A percentile compares a stretch with the other conserved stretches of the same genome.
Conservation (phyloP, 2,113 vertebrate genomes). For the Istiophorus platypterus region DNA sequence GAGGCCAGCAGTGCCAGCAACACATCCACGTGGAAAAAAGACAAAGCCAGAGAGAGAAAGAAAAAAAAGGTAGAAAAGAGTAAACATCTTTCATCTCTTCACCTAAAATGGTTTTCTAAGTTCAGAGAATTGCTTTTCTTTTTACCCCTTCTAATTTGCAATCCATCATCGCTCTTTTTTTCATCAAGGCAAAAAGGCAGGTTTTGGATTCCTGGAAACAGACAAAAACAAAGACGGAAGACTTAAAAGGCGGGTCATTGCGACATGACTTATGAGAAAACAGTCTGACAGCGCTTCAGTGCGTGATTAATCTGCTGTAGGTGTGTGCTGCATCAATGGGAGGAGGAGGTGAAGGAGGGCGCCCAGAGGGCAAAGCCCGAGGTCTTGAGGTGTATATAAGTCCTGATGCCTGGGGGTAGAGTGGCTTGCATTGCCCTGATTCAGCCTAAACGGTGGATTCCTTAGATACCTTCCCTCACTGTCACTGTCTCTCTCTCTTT, state of each 20-base stretch:
- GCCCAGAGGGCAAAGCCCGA: slow-evolving; percentile 18
- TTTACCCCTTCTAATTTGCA: slow-evolving; percentile 30
- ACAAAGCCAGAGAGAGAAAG: not conserved
- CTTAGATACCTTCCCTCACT: slow-evolving; percentile 44
- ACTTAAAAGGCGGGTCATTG: not conserved
- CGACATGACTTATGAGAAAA: slow-evolving; percentile 25
- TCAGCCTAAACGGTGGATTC: slow-evolving; percentile 70
- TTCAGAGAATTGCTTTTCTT: slow-evolving; percentile 29
- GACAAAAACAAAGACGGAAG: slow-evolving; percentile 17
- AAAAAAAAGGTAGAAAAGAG: not conserved
- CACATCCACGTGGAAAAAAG: not conserved
- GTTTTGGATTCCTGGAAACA: slow-evolving; percentile 8
- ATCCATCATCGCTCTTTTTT: slow-evolving; percentile 45
- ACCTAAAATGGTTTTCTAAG: not conserved
- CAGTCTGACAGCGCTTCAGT: slow-evolving; percentile 6
- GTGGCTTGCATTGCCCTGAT: slow-evolving; percentile 68
- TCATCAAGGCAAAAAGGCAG: slow-evolving; percentile 18
- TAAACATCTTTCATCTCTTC: slow-evolving; percentile 33
- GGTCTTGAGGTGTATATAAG: slow-evolving; percentile 57
- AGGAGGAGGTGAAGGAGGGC: slow-evolving; percentile 10
- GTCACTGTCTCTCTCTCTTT: slow-evolving; percentile 40
- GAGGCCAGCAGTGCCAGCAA: not conserved
- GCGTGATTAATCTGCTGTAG: slow-evolving; percentile 45
- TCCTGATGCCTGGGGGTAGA: slow-evolving; percentile 54
- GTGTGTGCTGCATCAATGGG: slow-evolving; percentile 38